phyloP scores from a whole-genome alignment of 2,113 vertebrate genomes.

The Microcebus ravelobensis region DNA sequence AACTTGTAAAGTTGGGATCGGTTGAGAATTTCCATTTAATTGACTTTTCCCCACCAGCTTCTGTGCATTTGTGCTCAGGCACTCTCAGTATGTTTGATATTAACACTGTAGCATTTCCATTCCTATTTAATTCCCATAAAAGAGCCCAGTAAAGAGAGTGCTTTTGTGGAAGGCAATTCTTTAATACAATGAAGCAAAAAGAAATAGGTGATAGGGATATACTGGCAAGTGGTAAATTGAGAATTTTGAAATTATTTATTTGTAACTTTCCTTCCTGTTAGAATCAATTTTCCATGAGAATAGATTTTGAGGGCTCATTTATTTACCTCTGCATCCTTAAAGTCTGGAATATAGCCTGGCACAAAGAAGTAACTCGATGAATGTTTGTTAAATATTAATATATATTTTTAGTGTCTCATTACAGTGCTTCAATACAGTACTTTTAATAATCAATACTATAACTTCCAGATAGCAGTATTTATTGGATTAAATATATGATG shows the following conservation, averaged over 20 bases:
- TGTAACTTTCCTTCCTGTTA: neutral
- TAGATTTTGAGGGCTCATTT: neutral
- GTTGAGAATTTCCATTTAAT: constrained; percentile 19
- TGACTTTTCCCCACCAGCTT: neutral
- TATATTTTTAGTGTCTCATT: neutral
- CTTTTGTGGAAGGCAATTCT: neutral
- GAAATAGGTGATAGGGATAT: neutral
- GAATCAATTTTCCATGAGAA: neutral
- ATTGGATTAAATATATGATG: neutral
- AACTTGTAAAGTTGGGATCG: neutral
- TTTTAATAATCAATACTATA: neutral
- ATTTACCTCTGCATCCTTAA: neutral
- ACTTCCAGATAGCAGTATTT: neutral
- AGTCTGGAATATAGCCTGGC: neutral
- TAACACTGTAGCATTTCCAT: neutral
- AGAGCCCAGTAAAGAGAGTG: neutral
- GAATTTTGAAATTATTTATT: constrained; percentile 9
- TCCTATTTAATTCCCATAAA: neutral
- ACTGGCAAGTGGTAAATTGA: neutral
- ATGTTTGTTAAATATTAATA: neutral
- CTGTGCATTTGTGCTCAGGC: neutral
- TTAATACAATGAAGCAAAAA: neutral
- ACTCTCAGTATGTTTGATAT: neutral
- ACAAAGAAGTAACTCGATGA: neutral
- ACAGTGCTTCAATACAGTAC: neutral